Evolutionary conservation across 1,140 invertebrate genomes (phyloP).

Genomic region (Pseudomyrmex flavicornis): DNA sequence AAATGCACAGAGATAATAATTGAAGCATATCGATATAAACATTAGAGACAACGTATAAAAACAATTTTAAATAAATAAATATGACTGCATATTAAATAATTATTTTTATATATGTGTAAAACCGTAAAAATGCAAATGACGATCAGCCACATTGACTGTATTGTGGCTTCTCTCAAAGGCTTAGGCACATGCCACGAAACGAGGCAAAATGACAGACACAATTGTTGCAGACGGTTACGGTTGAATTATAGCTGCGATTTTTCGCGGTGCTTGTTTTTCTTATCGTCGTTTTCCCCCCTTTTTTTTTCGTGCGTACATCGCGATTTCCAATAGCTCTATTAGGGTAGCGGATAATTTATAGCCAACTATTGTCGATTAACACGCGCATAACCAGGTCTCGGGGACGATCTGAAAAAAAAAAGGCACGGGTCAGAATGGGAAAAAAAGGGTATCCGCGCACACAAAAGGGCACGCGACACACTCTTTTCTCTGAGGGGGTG

Average conservation of each 20-base stretch:
- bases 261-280: constrained; percentile 68
- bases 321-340: constrained; percentile 81
- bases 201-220: constrained; percentile 68
- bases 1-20: constrained; percentile 3
- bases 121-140: neutral
- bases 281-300: constrained; percentile 52
- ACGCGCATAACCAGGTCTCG: constrained; percentile 78
- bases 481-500: constrained; percentile 76
- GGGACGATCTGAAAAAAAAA: constrained; percentile 57
- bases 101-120: too few relatives aligned
- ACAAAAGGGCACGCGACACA: constrained; percentile 83
- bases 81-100: too few relatives aligned
- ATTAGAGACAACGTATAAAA: too few relatives aligned
- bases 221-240: constrained; percentile 75
- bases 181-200: neutral
- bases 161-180: neutral
- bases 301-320: constrained; percentile 38
- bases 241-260: constrained; percentile 81
- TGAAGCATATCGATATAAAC: neutral
- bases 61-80: too few relatives aligned
- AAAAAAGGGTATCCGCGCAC: constrained; percentile 74
- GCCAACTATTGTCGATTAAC: constrained; percentile 84
- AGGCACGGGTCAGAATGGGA: constrained; percentile 57
- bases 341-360: constrained; percentile 84
- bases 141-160: neutral